Percentiles rank a stretch among this genome's conserved stretches.
phyloP scores from a whole-genome alignment of 2,113 vertebrate species.

The Sphyrna mokarran region DNA sequence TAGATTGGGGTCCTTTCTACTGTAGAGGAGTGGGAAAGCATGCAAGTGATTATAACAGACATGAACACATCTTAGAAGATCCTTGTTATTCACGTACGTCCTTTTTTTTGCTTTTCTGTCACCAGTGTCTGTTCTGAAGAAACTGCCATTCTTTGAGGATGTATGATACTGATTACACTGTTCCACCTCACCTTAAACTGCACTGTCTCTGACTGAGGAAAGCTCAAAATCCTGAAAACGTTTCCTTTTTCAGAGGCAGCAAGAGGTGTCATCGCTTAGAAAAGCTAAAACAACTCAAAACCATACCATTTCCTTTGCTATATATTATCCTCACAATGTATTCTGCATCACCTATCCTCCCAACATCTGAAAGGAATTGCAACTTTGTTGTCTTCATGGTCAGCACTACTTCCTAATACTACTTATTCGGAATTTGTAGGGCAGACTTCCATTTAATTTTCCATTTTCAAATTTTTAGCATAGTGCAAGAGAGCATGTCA shows the following conservation, averaged over 20 bases:
- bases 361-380: background rate
- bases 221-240: background rate
- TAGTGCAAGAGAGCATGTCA: background rate
- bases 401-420: background rate
- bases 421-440: background rate
- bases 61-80: background rate
- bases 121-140: background rate
- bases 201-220: background rate
- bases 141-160: background rate
- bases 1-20: background rate
- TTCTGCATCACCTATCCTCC: background rate
- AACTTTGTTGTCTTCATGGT: background rate
- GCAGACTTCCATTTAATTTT: background rate
- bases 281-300: background rate
- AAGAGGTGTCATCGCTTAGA: background rate
- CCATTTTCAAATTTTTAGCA: background rate
- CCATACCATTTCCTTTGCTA: background rate
- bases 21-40: background rate
- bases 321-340: too few relatives aligned
- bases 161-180: background rate
- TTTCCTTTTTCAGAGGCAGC: background rate
- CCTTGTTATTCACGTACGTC: background rate
- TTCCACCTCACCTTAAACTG: background rate
- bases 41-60: background rate
- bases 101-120: background rate